Conservation (phyloP, 1,140 invertebrate species). For the Laodelphax striatellus region DNA sequence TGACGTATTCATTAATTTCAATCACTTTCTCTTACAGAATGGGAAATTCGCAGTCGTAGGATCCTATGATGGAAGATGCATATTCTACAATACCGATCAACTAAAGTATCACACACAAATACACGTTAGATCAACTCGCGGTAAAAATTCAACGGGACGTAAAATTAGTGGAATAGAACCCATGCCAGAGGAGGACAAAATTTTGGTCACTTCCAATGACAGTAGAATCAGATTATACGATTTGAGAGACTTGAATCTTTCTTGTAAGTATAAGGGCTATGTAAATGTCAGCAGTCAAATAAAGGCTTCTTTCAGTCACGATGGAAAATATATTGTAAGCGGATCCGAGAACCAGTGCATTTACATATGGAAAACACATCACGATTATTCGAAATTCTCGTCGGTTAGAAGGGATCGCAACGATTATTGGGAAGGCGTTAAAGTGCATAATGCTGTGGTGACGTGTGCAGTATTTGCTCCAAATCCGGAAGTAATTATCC, state of each 20-base stretch:
- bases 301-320: constrained; percentile 91
- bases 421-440: constrained; percentile 96
- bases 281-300: constrained; percentile 95
- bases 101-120: constrained; percentile 97
- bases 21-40: constrained; percentile 43
- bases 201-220: constrained; percentile 96
- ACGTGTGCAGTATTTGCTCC: constrained; percentile 96
- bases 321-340: constrained; percentile 93
- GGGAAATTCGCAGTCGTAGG: constrained; percentile 97
- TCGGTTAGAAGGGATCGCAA: constrained; percentile 90
- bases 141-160: constrained; percentile 84
- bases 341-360: constrained; percentile 97
- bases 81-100: constrained; percentile 97
- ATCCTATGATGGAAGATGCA: constrained; percentile 95
- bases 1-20: no score
- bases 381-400: constrained; percentile 91
- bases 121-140: constrained; percentile 84
- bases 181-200: constrained; percentile 92
- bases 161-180: constrained; percentile 97
- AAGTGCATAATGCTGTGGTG: constrained; percentile 90
- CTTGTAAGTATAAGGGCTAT: constrained; percentile 92
- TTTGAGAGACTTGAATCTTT: constrained; percentile 86
- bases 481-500: constrained; percentile 83
- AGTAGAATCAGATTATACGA: constrained; percentile 94
- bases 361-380: constrained; percentile 94